phyloP scores from a whole-genome alignment of 2,113 vertebrate genomes.

The Psittacara wagleri region DNA sequence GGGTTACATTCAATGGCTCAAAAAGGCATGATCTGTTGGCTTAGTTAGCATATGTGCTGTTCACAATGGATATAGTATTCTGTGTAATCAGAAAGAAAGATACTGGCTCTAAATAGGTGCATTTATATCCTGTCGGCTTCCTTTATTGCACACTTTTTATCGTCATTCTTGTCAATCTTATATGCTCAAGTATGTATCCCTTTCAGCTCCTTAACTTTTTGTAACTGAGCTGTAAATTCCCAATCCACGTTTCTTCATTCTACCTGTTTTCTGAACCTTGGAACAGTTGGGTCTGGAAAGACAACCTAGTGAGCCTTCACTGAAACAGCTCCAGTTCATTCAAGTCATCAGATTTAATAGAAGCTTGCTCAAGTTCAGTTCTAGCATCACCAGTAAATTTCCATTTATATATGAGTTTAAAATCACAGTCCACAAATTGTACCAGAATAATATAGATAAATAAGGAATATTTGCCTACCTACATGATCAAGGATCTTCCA shows the following conservation, averaged over 20 bases:
- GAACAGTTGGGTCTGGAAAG: not conserved
- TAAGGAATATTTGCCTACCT: not conserved
- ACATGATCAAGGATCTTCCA: not conserved
- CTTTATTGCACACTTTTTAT: not conserved
- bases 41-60: not conserved
- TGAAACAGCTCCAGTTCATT: not conserved
- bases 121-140: not conserved
- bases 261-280: not conserved
- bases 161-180: not conserved
- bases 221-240: not conserved
- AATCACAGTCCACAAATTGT: not conserved
- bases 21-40: not conserved
- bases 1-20: slow-evolving; percentile 16
- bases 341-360: not conserved
- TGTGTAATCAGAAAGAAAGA: not conserved
- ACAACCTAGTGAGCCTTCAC: rapidly evolving
- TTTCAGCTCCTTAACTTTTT: not conserved
- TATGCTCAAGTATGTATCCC: not conserved
- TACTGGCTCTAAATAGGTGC: not conserved
- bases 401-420: not conserved
- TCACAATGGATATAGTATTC: not conserved
- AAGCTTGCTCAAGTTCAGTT: not conserved
- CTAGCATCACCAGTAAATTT: not conserved
- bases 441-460: not conserved
- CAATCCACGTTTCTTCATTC: not conserved